Percentiles rank a stretch among this genome's conserved stretches.
These are phyloP conservation scores for Drosophila bocki DNA, from an alignment of 1,140 invertebrate species.

Conservation along the genomic window DNA sequence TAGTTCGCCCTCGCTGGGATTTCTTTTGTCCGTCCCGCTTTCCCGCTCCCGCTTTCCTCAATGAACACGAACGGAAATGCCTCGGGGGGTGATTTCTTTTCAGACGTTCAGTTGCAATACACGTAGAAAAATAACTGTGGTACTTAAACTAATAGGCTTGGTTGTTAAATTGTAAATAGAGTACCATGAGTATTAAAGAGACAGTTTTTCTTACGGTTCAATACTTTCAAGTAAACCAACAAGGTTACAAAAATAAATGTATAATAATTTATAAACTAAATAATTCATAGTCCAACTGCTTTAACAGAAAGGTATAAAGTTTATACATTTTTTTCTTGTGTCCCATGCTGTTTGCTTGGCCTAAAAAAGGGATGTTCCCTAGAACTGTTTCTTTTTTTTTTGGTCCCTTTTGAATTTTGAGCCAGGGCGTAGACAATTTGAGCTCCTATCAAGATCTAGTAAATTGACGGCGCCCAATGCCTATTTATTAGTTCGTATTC, in stretches of 20 bases:
- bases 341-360: not conserved
- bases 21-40: conserved; percentile 41
- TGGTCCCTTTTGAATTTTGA: conserved; percentile 24
- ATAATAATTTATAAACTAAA: not conserved
- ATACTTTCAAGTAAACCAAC: not conserved
- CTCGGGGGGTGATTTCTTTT: conserved; percentile 61
- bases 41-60: conserved; percentile 37
- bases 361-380: conserved; percentile 13
- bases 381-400: conserved; percentile 25
- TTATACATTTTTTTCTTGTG: conserved; percentile 1
- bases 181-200: not conserved
- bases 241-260: not conserved
- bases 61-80: conserved; percentile 74
- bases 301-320: not conserved
- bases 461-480: conserved; percentile 48
- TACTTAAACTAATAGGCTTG: not conserved
- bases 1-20: conserved; percentile 57
- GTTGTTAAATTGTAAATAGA: not conserved
- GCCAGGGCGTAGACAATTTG: conserved; percentile 36
- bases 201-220: not conserved
- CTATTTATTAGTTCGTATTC: conserved; percentile 68
- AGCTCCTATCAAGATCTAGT: conserved; percentile 24
- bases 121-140: not conserved
- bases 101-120: conserved; percentile 2
- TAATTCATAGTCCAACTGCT: too few species aligned